Evolutionary conservation across 2,888 invertebrate species (phyloP).

Genomic region (Cerastis rubricosa): DNA sequence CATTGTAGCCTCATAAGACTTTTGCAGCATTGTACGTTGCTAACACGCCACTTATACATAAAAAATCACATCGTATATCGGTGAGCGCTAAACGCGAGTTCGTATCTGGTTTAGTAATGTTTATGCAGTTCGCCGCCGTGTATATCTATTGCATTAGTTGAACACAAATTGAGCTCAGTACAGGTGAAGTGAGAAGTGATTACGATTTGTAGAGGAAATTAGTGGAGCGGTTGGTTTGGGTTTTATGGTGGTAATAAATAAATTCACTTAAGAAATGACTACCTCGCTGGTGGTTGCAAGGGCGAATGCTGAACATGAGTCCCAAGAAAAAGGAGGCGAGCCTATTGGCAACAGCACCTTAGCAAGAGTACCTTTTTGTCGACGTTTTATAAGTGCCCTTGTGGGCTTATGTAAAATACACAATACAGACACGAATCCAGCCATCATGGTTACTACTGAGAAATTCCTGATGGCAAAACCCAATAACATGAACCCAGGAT

Average conservation of each 20-base stretch:
- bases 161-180: conserved; percentile 63
- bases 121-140: conserved; percentile 66
- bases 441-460: neutral
- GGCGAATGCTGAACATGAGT: neutral
- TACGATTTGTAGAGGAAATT: conserved; percentile 18
- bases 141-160: conserved; percentile 68
- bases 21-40: neutral
- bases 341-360: neutral
- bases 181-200: conserved; percentile 34
- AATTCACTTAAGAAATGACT: neutral
- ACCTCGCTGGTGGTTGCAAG: no score
- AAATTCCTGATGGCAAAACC: neutral
- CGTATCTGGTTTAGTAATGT: conserved; percentile 62
- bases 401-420: no score
- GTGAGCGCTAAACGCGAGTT: conserved; percentile 37
- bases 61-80: conserved; percentile 11
- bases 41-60: neutral
- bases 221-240: neutral
- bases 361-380: no score
- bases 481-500: neutral
- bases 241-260: neutral
- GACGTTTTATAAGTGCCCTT: no score
- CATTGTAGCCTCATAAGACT: no score
- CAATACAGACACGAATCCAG: neutral
- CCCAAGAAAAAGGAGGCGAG: neutral